phyloP scores from a whole-genome alignment of 2,113 vertebrate species.

The Taurulus bubalis region DNA sequence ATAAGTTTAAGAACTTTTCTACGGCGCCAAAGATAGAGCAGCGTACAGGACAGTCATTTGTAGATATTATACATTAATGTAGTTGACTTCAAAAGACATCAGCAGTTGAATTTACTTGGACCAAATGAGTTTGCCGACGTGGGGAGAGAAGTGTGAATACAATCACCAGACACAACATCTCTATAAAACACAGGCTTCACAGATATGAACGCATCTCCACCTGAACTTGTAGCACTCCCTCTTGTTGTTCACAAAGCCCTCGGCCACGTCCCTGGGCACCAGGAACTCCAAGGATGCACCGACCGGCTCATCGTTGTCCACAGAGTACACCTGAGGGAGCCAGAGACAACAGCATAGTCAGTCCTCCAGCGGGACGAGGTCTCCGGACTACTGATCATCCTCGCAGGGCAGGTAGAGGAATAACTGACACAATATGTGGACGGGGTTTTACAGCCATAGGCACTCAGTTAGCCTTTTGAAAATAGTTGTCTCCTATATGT shows the following conservation, averaged over 20 bases:
- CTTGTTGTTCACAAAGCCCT: conserved; percentile 97
- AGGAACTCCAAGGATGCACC: conserved; percentile 87
- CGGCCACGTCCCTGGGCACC: conserved; percentile 90
- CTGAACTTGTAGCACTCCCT: conserved; percentile 93
- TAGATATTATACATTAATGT: neutral
- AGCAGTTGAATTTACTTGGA: neutral
- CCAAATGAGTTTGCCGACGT: neutral
- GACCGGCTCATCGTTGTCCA: conserved; percentile 82
- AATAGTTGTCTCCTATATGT: neutral
- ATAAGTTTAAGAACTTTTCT: neutral
- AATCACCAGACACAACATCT: neutral
- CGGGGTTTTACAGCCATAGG: neutral
- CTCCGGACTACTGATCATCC: neutral
- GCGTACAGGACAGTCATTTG: neutral
- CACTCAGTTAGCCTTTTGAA: conserved; percentile 5
- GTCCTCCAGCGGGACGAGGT: neutral
- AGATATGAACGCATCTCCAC: conserved; percentile 72
- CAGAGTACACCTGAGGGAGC: conserved; percentile 85
- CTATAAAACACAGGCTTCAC: neutral
- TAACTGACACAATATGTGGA: neutral
- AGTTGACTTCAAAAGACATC: neutral
- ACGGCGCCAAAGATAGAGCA: neutral
- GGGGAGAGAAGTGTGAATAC: neutral
- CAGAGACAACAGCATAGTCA: conserved; percentile 54
- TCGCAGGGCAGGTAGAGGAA: neutral